Evolutionary conservation across 1,140 invertebrate genomes (phyloP), one percentile per base, ranked within the genome.

Genomic region (Venustaconcha ellipsiformis): DNA sequence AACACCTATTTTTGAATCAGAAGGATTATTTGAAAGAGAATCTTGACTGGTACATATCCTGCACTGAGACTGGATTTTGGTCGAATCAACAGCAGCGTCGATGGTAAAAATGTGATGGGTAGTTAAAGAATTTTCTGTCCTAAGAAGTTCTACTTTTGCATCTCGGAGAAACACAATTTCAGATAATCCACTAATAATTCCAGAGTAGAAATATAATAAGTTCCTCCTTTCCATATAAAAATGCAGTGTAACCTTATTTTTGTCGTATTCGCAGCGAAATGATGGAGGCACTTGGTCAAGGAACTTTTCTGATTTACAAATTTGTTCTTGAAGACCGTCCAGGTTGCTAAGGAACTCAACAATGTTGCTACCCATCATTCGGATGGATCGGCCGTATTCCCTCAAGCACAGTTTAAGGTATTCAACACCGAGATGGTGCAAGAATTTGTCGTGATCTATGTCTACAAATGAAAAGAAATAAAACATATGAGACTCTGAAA

Each of bases 171-270:
- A 88, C 57, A 87, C 70, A 23, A 81, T 48, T 83, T 94, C 95
- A 17, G 96, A 96, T 30, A 98, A 96, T 1, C 96, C 83, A 63
- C 83, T 81, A 15, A 91, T 84, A 30, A 89, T 82, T 30, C 90
- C 90, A 12, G 82, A 82, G 59, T 90, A 87, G 67, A 89, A 88
- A 64, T 84, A 73, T 23, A 89, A 80, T 15, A 90, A 73, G 8
- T 81, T 79, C n/a, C 82, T 77, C 26, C 88, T 85, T 6, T 87
- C 82, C 14, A 87, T 87, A 79, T 91, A 89, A 74, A 88, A 90
- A 76, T 91, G 89, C 17, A 91, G 74, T 55, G 83, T 78, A 5
- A 90, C 79, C n/a, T 80, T 78, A 18, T 83, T 82, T 18, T 82
- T 77, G 57, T 82, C 95, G 88, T 95, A 79, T 57, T 84, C 84